Evolutionary conservation across 2,113 vertebrate genomes (phyloP), one percentile per base, ranked within the genome.

Genomic region (Campylorhamphus procurvoides): DNA sequence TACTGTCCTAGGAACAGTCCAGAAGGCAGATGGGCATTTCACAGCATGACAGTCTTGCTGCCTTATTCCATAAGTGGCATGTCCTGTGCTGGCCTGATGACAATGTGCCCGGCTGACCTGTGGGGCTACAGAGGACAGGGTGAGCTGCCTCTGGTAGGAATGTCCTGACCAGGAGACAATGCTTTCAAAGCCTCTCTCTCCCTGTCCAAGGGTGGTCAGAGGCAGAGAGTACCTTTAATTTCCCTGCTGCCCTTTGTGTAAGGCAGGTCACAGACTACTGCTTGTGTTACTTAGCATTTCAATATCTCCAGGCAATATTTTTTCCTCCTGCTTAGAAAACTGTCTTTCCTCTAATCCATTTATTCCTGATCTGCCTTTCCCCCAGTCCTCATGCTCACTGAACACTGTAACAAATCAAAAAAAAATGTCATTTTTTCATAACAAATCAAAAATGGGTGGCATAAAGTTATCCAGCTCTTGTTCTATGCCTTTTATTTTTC

Each of bases 61-160:
- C 29, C 62, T 85, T 82, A 33, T 46, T 91, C 49, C 66, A 33
- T 69, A 79, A 93, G 71, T 28, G 18, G n/a, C 18, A 53, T 4
- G 12, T 85, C 78, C 27, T 50, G 35, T 31, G 56, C 60, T 91
- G 77, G 73, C 59, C 62, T 24, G 44, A 40, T 47, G 37, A 58
- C 69, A 91, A 28, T 0, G 0, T 0, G 0, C 84, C 56, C 35
- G 55, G 56, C 37, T 0, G 6, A n/a, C 76, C 68, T 0, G 0
- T 8, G 13, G 20, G 16, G 14, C 8, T 23, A 46, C 16, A 47
- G 84, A 72, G 40, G 10, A n/a, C 11, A 19, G 68, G 42, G 67
- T 92, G 68, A 73, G 37, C 23, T 4, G 1, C 18, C 10, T 3
- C 14, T 23, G 15, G 24, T 53, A 60, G 12, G 8, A 55, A 25